These are phyloP conservation scores for Montipora sp. DNA, from an alignment of 64 coral and sea anemone genomes.

Conservation along the genomic window DNA sequence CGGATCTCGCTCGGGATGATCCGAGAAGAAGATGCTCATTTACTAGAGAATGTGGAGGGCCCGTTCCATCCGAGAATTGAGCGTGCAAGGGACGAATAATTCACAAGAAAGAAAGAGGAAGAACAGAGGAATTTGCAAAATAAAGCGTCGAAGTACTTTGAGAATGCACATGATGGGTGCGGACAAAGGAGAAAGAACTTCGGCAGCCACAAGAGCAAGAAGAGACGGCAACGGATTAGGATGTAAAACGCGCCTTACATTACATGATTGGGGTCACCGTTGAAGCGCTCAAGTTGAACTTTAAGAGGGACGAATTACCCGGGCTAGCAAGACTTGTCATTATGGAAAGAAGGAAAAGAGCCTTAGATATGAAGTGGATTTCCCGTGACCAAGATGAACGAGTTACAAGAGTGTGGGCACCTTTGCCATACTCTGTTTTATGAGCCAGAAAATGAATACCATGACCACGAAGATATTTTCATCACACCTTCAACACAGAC, in stretches of 20 bases:
- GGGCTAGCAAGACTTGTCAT: not conserved
- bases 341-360: not conserved
- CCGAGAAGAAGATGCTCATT: not conserved
- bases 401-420: not conserved
- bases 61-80: not conserved
- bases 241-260: not conserved
- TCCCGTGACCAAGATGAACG: not conserved
- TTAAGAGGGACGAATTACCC: not conserved
- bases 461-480: not conserved
- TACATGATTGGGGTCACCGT: not conserved
- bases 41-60: not conserved
- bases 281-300: not conserved
- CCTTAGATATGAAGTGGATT: not conserved
- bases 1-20: not conserved
- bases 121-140: not conserved
- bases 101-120: not conserved
- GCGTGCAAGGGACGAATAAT: not conserved
- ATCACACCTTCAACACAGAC: not conserved
- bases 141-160: not conserved
- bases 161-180: not conserved
- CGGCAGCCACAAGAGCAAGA: not conserved
- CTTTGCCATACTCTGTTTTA: not conserved
- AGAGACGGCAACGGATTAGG: not conserved
- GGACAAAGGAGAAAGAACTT: not conserved
- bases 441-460: not conserved